phyloP scores from a whole-genome alignment of 2,888 invertebrate genomes.

The Sympetrum striolatum region DNA sequence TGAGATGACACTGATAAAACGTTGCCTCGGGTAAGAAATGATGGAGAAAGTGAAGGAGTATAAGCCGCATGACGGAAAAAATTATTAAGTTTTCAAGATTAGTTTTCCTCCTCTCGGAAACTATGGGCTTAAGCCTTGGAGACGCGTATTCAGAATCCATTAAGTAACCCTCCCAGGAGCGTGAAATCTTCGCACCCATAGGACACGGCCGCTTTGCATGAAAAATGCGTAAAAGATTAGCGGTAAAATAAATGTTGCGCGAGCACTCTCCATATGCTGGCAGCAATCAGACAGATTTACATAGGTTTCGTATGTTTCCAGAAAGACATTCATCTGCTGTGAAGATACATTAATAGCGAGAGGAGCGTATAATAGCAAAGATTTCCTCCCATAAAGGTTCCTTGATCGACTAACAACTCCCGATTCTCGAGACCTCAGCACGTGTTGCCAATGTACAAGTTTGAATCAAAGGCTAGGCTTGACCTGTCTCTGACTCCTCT shows the following conservation, averaged over 20 bases:
- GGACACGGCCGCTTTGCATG: not conserved
- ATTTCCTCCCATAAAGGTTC: no score
- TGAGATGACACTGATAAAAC: constrained; percentile 43
- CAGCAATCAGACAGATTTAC: no score
- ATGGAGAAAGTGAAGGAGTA: constrained; percentile 12
- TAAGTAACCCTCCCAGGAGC: not conserved
- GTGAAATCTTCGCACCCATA: not conserved
- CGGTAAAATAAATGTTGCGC: not conserved
- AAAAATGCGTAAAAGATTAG: not conserved
- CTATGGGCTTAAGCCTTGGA: not conserved
- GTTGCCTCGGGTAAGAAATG: not conserved
- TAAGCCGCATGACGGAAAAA: not conserved
- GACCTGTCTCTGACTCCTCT: no score
- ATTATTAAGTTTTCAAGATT: not conserved
- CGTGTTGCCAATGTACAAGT: no score
- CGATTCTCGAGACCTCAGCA: no score
- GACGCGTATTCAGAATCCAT: not conserved
- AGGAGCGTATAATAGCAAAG: no score
- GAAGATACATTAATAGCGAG: no score
- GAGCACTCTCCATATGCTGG: no score
- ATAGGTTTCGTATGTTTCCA: no score
- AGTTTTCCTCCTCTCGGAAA: not conserved
- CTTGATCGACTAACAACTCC: no score
- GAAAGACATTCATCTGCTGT: no score
- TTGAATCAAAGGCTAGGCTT: no score